Base-by-base conservation (phyloP, 2,797 vertebrate genomes). In the Lates japonicus region DNA sequence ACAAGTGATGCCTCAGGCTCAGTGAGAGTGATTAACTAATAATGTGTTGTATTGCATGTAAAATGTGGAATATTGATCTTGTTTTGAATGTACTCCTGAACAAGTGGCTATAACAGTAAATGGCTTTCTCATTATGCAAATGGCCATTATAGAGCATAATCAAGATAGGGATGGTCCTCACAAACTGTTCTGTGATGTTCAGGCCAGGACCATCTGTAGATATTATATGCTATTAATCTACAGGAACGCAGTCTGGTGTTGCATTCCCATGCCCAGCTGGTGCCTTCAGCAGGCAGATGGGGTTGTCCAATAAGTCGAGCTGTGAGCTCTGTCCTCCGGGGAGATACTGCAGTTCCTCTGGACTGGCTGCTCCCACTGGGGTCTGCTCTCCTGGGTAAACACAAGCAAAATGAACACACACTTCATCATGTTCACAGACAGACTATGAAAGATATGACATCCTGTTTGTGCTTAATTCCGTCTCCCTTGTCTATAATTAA, bases 231-330 rank as follows among this genome's bases (percentile, higher is more conserved):
- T 80, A 81, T 93, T 89, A 87, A 81, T 83, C 70, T 74, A 82
- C 84, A 96, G 96, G 95, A 82, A 88, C 92, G 16, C 87, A 87
- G 78, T 92, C 92, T 83, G 94, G 94, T 70, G 72, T 86, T 72
- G 94, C 93, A 65, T 94, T 94, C 64, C 95, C 95, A 5, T 97
- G 96, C 88, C 96, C 96, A 85, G 78, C 85, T 83, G 96, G 96
- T 61, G 91, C 95, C 61, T 95, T 94, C 68, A 94, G 86, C 71
- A 79, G 76, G 76, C 94, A 90, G 85, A 93, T 90, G 77, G 94
- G 95, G 7, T 82, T 96, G 74, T 88, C 92, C 77, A 92, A 85
- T 75, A 72, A 88, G 69, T 92, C 77, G 1, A 93, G 85, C 44
- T 97, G 96, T 80, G 89, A 91, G 80, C 89, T 91, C 63, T 97